Conservation (phyloP, 2,888 invertebrate species). For the Andrena camellia region DNA sequence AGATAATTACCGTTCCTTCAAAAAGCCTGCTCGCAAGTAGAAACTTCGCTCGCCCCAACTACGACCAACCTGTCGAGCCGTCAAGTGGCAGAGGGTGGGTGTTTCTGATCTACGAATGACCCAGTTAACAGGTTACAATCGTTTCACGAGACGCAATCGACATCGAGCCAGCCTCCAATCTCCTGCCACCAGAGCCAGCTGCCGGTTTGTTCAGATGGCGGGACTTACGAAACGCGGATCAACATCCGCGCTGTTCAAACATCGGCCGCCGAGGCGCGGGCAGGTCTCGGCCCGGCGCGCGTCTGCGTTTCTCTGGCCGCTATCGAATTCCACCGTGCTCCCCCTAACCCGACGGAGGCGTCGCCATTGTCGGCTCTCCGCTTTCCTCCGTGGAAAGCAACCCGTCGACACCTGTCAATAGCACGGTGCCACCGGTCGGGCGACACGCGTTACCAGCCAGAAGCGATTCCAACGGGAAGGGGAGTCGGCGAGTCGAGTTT, state of each 20-base stretch:
- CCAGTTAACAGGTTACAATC: not conserved
- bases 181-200: not conserved
- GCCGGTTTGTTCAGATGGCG: conserved; percentile 23
- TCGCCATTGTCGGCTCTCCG: conserved; percentile 27
- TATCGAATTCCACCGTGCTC: conserved; percentile 1
- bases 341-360: not conserved
- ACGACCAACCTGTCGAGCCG: too few species aligned
- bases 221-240: conserved; percentile 37
- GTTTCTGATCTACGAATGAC: too few species aligned
- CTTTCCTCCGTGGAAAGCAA: conserved; percentile 38
- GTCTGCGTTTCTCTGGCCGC: not conserved
- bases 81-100: too few species aligned
- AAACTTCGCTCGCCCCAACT: too few species aligned
- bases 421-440: conserved; percentile 11
- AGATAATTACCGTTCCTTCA: not conserved
- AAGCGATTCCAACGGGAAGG: not conserved
- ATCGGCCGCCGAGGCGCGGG: not conserved
- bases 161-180: not conserved
- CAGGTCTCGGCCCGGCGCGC: not conserved
- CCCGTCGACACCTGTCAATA: conserved; percentile 54
- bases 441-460: conserved; percentile 26
- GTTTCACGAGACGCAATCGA: not conserved
- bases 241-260: conserved; percentile 34
- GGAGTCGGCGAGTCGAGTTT: conserved; percentile 24
- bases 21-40: too few species aligned